These are phyloP conservation scores for Microcaecilia unicolor DNA, from an alignment of 2,797 vertebrate genomes.

Conservation along the genomic window DNA sequence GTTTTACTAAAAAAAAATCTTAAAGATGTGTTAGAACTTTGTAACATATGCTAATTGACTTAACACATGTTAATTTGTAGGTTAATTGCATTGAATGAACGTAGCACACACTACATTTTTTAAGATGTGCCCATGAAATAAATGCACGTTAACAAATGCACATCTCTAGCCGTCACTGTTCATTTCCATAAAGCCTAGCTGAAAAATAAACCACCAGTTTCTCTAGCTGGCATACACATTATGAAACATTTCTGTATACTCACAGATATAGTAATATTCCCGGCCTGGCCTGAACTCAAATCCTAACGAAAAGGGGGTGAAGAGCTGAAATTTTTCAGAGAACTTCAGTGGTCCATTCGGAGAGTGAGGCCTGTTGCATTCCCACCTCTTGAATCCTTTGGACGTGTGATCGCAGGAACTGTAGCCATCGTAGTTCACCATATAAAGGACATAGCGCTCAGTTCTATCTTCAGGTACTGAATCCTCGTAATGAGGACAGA, in stretches of 20 bases:
- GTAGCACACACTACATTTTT: no score
- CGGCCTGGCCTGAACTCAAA: conserved; percentile 95
- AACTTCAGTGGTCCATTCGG: conserved; percentile 93
- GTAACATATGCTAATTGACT: no score
- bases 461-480: conserved; percentile 83
- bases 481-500: conserved; percentile 94
- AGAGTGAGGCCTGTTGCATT: conserved; percentile 91
- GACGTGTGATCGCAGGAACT: conserved; percentile 93
- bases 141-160: no score
- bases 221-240: conserved; percentile 5
- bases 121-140: no score
- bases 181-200: conserved; percentile 14
- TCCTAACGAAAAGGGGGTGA: conserved; percentile 94
- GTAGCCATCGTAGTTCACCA: conserved; percentile 98
- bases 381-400: conserved; percentile 97
- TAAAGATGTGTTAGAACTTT: no score
- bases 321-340: conserved; percentile 96
- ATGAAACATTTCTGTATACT: conserved; percentile 59
- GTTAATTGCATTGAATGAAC: no score
- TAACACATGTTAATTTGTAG: no score
- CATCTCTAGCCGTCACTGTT: conserved; percentile 8
- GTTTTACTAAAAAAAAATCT: no score
- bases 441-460: conserved; percentile 92
- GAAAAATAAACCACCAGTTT: conserved; percentile 20
- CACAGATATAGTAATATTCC: conserved; percentile 98